Evolutionary conservation across 2,797 vertebrate genomes (phyloP).

Genomic region (Anguilla obscura): DNA sequence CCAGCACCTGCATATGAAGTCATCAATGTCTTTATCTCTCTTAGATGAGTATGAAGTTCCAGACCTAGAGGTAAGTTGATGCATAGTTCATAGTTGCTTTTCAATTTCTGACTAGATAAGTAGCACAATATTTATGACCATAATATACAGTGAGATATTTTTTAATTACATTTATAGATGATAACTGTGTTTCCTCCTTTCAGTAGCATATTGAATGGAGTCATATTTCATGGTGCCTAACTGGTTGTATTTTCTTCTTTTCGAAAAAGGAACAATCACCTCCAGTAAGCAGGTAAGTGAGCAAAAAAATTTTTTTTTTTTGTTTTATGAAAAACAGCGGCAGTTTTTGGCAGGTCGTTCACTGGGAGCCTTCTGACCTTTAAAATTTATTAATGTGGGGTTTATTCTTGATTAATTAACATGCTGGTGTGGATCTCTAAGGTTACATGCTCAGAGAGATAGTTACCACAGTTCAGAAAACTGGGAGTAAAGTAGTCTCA

Average conservation of each 20-base stretch:
- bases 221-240: no score
- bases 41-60: conserved; percentile 79
- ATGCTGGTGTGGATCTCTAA: neutral
- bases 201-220: neutral
- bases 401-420: neutral
- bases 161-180: neutral
- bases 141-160: conserved; percentile 10
- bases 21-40: conserved; percentile 34
- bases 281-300: conserved; percentile 59
- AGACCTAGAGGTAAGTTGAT: conserved; percentile 70
- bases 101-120: neutral
- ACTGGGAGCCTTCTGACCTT: neutral
- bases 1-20: neutral
- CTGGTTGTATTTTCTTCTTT: conserved; percentile 29
- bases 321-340: neutral
- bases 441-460: neutral
- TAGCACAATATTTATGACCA: neutral
- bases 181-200: neutral
- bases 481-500: neutral
- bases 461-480: neutral
- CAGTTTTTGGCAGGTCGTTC: neutral
- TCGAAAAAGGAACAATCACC: conserved; percentile 61
- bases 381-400: neutral
- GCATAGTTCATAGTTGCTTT: conserved; percentile 8
- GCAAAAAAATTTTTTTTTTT: no score